These are phyloP conservation scores for Charaxes varanes DNA, from an alignment of 1,140 invertebrate genomes.

Conservation along the genomic window DNA sequence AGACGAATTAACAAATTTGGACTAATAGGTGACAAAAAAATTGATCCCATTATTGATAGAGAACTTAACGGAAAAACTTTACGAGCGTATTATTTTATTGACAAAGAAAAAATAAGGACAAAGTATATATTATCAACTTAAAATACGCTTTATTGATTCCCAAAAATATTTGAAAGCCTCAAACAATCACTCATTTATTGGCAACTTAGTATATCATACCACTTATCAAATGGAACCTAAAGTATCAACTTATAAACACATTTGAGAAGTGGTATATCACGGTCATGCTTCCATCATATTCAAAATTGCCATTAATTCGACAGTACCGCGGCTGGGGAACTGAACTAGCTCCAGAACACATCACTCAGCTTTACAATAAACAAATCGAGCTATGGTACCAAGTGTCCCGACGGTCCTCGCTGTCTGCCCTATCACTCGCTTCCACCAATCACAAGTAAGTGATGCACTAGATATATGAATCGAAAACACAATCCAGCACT, in stretches of 20 bases:
- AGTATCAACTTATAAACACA: conserved; percentile 13
- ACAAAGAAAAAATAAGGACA: no score
- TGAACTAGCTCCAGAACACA: conserved; percentile 87
- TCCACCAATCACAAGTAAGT: conserved; percentile 86
- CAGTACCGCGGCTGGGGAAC: conserved; percentile 93
- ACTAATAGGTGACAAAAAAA: no score
- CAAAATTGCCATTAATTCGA: conserved; percentile 58
- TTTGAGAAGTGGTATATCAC: conserved; percentile 34
- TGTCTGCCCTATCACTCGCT: conserved; percentile 91
- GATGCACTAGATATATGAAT: conserved; percentile 47
- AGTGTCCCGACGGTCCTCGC: conserved; percentile 88
- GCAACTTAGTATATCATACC: conserved; percentile 19
- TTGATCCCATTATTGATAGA: no score
- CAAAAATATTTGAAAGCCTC: conserved; percentile 2
- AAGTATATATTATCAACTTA: no score
- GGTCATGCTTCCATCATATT: conserved; percentile 57
- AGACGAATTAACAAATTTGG: conserved; percentile 1
- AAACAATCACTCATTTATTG: conserved; percentile 22
- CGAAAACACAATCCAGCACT: conserved; percentile 26
- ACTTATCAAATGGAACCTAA: conserved; percentile 17
- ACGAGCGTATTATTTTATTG: no score
- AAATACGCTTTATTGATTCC: background rate
- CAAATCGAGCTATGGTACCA: conserved; percentile 91
- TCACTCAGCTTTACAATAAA: conserved; percentile 85
- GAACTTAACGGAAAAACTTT: no score